Evolutionary conservation across 2,797 vertebrate genomes (phyloP).

Genomic region (Geotria australis): DNA sequence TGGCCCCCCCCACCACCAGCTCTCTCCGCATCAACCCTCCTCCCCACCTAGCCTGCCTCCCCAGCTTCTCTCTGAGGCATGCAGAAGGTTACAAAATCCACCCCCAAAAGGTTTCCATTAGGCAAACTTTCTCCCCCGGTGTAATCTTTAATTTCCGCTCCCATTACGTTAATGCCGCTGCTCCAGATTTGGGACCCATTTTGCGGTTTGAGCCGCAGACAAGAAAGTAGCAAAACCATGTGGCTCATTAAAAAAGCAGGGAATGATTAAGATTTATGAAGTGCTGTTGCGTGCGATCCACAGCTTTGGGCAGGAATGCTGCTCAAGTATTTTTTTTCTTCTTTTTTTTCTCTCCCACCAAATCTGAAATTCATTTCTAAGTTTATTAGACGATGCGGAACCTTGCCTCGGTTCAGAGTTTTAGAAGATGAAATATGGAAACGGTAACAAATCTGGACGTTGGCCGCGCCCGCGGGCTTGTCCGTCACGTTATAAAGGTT

Average conservation of each 20-base stretch:
- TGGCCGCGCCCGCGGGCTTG: too few relatives aligned
- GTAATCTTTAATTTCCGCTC: slow-evolving; percentile 33
- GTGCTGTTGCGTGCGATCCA: not conserved
- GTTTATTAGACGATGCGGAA: not conserved
- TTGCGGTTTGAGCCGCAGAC: slow-evolving; percentile 17
- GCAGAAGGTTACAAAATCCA: not conserved
- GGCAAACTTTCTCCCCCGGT: slow-evolving; percentile 14
- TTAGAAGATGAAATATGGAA: not conserved
- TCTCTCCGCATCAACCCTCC: not conserved
- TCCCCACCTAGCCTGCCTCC: not conserved
- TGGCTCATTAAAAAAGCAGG: not conserved
- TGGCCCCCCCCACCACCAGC: not conserved
- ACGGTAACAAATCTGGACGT: too few relatives aligned
- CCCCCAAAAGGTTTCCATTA: slow-evolving; percentile 2
- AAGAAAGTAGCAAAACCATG: slow-evolving; percentile 13
- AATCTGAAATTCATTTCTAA: not conserved
- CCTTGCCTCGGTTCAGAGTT: not conserved
- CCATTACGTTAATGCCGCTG: slow-evolving; percentile 10
- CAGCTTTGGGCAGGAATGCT: not conserved
- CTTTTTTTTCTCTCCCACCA: not conserved
- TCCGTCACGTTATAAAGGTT: too few relatives aligned
- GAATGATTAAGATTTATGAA: not conserved
- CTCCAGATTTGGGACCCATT: slow-evolving; percentile 13
- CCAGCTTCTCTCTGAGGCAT: too few relatives aligned
- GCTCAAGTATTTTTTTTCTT: not conserved